A percentile compares a stretch with the other conserved stretches of the same genome.
Evolutionary conservation across 2,113 vertebrate species (phyloP).

Genomic region (Campylomormyrus numenius): DNA sequence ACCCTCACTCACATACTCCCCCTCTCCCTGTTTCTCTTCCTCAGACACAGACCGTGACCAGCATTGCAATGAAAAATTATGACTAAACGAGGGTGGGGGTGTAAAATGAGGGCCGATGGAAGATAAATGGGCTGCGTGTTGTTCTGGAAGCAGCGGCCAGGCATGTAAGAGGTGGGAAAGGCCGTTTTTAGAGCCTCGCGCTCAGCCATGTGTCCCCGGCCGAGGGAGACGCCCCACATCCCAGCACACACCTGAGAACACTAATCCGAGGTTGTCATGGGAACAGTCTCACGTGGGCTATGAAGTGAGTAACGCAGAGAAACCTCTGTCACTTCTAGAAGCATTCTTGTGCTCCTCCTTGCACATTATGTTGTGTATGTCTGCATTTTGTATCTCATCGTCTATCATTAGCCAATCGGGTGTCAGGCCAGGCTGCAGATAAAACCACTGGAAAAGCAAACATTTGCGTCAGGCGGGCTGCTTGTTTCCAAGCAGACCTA

Average conservation of each 20-base stretch:
- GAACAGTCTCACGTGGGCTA: neutral
- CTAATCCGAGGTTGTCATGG: neutral
- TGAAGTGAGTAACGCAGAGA: neutral
- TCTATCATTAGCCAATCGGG: neutral
- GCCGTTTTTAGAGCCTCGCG: neutral
- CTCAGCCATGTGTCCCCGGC: neutral
- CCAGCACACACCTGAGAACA: neutral
- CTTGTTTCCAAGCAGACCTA: neutral
- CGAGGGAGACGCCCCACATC: neutral
- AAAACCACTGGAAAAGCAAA: neutral
- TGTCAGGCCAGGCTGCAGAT: neutral
- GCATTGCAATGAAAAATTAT: constrained; percentile 1
- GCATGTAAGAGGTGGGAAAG: neutral
- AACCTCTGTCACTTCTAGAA: neutral
- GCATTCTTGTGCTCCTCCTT: neutral
- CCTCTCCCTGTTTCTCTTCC: neutral
- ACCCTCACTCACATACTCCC: neutral
- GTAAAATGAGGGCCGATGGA: neutral
- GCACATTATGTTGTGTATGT: neutral
- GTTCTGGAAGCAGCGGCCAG: neutral
- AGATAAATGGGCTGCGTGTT: neutral
- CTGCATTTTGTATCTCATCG: neutral
- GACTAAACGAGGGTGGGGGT: neutral
- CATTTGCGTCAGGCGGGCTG: neutral
- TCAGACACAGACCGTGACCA: constrained; percentile 11